Evolutionary conservation across 2,888 invertebrate genomes (phyloP).

Genomic region (Lithophane semibrunnea): DNA sequence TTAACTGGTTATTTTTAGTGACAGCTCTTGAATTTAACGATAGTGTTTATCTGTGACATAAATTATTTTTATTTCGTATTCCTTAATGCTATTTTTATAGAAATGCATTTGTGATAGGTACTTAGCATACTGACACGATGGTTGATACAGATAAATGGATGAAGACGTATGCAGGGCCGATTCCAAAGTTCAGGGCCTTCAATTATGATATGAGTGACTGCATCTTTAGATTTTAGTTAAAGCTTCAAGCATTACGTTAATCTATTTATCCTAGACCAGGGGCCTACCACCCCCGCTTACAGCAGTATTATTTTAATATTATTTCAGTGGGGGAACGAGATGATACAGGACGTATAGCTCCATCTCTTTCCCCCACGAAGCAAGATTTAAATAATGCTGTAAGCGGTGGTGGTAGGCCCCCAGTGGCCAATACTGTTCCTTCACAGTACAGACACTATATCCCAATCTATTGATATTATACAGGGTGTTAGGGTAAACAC

Average conservation of each 20-base stretch:
- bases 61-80: slow-evolving; percentile 3
- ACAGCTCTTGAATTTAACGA: slow-evolving; percentile 16
- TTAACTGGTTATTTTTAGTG: slow-evolving; percentile 38
- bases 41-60: slow-evolving; percentile 37
- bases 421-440: slow-evolving; percentile 17
- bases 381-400: too few relatives aligned
- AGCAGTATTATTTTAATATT: too few relatives aligned
- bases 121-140: neutral
- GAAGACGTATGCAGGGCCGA: neutral
- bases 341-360: too few relatives aligned
- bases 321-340: too few relatives aligned
- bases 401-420: too few relatives aligned
- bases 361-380: too few relatives aligned
- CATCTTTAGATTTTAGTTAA: neutral
- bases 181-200: neutral
- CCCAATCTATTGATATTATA: neutral
- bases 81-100: too few relatives aligned
- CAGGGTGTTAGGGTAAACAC: too few relatives aligned
- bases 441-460: neutral
- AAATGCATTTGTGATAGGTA: too few relatives aligned
- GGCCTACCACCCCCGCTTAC: too few relatives aligned
- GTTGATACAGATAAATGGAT: neutral
- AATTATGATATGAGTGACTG: neutral
- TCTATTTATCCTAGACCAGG: neutral
- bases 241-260: neutral